Evolutionary conservation across 2,797 vertebrate genomes (phyloP).

Genomic region (Rhabdomys pumilio): DNA sequence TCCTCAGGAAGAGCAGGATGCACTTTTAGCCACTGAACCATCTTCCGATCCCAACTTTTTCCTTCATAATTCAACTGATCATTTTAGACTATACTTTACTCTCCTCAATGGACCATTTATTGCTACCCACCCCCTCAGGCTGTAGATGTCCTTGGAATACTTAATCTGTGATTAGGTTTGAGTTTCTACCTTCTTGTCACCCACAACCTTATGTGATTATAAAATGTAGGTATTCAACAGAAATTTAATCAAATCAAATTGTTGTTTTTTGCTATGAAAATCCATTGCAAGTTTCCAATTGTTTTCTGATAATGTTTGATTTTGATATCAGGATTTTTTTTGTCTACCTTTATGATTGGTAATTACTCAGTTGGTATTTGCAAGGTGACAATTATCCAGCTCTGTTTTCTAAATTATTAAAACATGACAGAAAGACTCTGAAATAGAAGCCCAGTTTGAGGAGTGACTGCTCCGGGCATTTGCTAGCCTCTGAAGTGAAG

Average conservation of each 20-base stretch:
- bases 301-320: neutral
- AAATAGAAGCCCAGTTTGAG: slow-evolving; percentile 44
- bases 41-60: neutral
- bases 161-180: neutral
- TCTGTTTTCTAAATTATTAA: slow-evolving; percentile 43
- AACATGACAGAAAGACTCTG: neutral
- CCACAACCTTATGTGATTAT: neutral
- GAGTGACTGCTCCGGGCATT: slow-evolving; percentile 1
- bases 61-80: neutral
- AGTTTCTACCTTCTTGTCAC: neutral
- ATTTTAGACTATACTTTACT: neutral
- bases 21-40: neutral
- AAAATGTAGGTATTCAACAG: neutral
- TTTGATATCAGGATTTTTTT: neutral
- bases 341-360: slow-evolving; percentile 36
- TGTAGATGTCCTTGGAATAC: neutral
- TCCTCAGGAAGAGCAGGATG: neutral
- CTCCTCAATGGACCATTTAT: neutral
- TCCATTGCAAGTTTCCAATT: neutral
- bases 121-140: no score
- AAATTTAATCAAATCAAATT: neutral
- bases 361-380: slow-evolving; percentile 61
- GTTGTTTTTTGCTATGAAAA: slow-evolving; percentile 18
- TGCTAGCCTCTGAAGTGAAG: neutral
- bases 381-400: neutral